Percentiles rank a stretch among this genome's conserved stretches.
Evolutionary conservation across 2,888 invertebrate genomes (phyloP).

Genomic region (Drosophila mulleri): DNA sequence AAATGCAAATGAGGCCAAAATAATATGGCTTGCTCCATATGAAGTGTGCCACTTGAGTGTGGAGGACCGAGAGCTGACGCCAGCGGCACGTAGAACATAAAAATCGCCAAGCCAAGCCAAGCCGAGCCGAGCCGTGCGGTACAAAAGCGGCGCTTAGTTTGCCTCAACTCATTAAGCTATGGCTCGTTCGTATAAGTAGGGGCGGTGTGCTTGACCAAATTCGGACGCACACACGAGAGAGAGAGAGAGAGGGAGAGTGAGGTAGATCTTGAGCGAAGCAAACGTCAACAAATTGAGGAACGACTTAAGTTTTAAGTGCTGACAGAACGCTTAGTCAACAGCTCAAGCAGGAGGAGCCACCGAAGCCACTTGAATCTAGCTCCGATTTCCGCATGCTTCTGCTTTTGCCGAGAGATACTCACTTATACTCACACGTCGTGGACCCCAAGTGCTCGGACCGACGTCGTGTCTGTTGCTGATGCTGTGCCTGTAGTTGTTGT

Average conservation of each 20-base stretch:
- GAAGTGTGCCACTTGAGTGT: constrained; percentile 50
- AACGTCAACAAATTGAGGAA: constrained; percentile 41
- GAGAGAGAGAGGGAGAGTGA: constrained; percentile 44
- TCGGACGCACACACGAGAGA: constrained; percentile 53
- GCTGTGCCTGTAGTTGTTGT: constrained; percentile 5
- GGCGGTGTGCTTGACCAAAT: constrained; percentile 76
- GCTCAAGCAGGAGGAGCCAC: constrained; percentile 10
- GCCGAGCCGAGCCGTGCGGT: constrained; percentile 23
- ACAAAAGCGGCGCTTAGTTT: constrained; percentile 65
- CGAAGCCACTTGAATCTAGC: constrained; percentile 27
- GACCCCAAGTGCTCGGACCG: constrained; percentile 83
- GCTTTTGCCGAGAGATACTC: constrained; percentile 63
- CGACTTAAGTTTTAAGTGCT: constrained; percentile 62
- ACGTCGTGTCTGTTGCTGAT: constrained; percentile 56
- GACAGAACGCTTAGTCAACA: constrained; percentile 72
- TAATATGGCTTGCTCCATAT: constrained; percentile 28
- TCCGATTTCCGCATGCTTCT: constrained; percentile 40
- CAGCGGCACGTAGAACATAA: constrained; percentile 51
- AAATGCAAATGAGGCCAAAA: constrained; percentile 39
- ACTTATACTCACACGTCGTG: constrained; percentile 84
- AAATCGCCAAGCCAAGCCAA: constrained; percentile 47
- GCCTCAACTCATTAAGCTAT: constrained; percentile 39
- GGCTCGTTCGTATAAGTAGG: constrained; percentile 59
- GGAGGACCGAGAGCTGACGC: constrained; percentile 21
- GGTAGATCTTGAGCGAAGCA: constrained; percentile 33